phyloP scores from a whole-genome alignment of 2,888 invertebrate species.

The Aleiodes leptofemur region DNA sequence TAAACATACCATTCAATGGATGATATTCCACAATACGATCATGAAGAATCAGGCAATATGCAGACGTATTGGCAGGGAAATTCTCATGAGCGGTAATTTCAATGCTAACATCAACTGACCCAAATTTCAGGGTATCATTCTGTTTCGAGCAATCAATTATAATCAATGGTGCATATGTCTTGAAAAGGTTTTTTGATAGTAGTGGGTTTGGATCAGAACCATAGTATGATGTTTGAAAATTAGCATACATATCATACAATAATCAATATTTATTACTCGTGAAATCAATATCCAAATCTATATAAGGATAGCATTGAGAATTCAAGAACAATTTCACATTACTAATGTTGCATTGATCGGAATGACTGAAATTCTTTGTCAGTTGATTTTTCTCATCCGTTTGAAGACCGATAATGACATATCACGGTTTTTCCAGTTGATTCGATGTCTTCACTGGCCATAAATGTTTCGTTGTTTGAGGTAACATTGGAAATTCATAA shows the following conservation, averaged over 20 bases:
- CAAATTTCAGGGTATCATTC: background rate
- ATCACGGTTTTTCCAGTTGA: background rate
- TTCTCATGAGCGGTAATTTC: background rate
- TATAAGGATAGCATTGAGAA: constrained; percentile 5
- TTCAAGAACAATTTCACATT: constrained; percentile 10
- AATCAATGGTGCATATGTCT: background rate
- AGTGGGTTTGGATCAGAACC: background rate
- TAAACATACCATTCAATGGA: background rate
- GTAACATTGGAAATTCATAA: background rate
- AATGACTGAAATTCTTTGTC: constrained; percentile 6
- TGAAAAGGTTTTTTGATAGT: background rate
- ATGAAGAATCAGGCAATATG: background rate
- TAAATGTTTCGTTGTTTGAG: background rate
- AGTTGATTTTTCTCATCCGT: background rate
- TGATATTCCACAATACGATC: constrained; percentile 11
- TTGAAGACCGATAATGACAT: constrained; percentile 13
- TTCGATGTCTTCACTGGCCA: too few relatives aligned
- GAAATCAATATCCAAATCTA: background rate
- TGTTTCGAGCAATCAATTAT: constrained; percentile 13
- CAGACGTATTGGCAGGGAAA: background rate
- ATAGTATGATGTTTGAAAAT: constrained; percentile 22
- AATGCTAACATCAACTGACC: background rate
- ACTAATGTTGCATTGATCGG: constrained; percentile 1
- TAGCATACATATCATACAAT: constrained; percentile 16
- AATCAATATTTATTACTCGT: background rate